Percentiles rank a stretch among this genome's conserved stretches.
Evolutionary conservation across 1,140 invertebrate genomes (phyloP).

Genomic region (Limonius californicus): DNA sequence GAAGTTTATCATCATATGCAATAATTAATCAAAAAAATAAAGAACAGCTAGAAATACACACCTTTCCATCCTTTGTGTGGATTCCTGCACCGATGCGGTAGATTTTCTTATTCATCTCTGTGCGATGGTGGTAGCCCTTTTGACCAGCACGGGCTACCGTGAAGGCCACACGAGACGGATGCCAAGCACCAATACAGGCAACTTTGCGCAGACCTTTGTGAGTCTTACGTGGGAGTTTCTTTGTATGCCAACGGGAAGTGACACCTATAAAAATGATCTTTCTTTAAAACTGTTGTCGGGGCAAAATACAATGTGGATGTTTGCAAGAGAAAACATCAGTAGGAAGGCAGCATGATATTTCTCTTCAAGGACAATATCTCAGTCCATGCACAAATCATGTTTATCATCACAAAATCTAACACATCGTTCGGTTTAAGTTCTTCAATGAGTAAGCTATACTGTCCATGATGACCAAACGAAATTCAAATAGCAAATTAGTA

Average conservation of each 20-base stretch:
- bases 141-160: slow-evolving; percentile 99
- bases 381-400: slow-evolving; percentile 51
- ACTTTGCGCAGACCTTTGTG: slow-evolving; percentile 99
- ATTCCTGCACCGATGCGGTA: slow-evolving; percentile 92
- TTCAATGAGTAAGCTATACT: too few relatives aligned
- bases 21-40: slow-evolving; percentile 24
- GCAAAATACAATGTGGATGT: too few relatives aligned
- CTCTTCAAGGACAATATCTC: slow-evolving; percentile 50
- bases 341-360: slow-evolving; percentile 69
- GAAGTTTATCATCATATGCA: slow-evolving; percentile 33
- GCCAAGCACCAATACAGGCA: slow-evolving; percentile 99
- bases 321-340: slow-evolving; percentile 51
- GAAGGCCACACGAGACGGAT: slow-evolving; percentile 98
- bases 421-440: not conserved
- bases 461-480: too few relatives aligned
- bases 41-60: slow-evolving; percentile 41
- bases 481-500: too few relatives aligned
- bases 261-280: slow-evolving; percentile 78
- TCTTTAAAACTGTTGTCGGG: too few relatives aligned
- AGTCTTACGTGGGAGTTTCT: slow-evolving; percentile 98
- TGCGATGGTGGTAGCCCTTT: slow-evolving; percentile 99
- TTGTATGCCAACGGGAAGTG: slow-evolving; percentile 99
- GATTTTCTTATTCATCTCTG: slow-evolving; percentile 99
- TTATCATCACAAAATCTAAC: slow-evolving; percentile 52
- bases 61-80: slow-evolving; percentile 94